A percentile compares a stretch with the other conserved stretches of the same genome.
These are phyloP conservation scores for Periophthalmus magnuspinnatus DNA, from an alignment of 2,797 vertebrate genomes.

Conservation along the genomic window DNA sequence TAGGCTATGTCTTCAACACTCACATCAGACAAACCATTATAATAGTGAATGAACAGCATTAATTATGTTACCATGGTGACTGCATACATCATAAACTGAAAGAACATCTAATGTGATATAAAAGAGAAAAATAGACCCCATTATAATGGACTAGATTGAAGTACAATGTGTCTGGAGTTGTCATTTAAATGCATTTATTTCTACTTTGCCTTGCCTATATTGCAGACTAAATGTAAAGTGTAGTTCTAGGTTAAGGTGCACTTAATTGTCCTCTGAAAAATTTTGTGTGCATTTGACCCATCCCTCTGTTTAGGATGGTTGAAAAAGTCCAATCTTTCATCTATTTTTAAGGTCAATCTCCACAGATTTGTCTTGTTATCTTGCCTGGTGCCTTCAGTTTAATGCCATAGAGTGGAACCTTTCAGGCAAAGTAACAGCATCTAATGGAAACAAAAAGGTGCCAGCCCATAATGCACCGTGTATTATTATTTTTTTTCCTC, in stretches of 20 bases:
- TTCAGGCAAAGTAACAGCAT: background rate
- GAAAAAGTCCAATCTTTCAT: too few species aligned
- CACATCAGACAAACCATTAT: background rate
- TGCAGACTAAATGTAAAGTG: background rate
- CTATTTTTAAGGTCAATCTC: too few species aligned
- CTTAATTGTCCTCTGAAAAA: too few species aligned
- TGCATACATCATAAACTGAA: background rate
- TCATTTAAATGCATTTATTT: background rate
- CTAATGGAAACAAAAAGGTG: background rate
- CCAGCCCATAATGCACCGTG: too few species aligned
- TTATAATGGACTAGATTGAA: background rate
- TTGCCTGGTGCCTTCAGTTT: too few species aligned
- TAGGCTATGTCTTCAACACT: background rate
- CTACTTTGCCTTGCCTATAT: background rate
- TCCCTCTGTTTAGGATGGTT: too few species aligned
- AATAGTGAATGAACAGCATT: background rate
- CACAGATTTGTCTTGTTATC: too few species aligned
- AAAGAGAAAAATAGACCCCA: background rate
- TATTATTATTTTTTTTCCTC: too few species aligned
- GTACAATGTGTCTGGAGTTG: background rate
- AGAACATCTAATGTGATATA: background rate
- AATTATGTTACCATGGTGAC: conserved; percentile 5
- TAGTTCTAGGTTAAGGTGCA: too few species aligned
- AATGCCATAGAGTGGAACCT: background rate
- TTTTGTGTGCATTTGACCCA: too few species aligned